These are phyloP conservation scores for Ara ararauna DNA, from an alignment of 2,797 vertebrate species.

Conservation along the genomic window DNA sequence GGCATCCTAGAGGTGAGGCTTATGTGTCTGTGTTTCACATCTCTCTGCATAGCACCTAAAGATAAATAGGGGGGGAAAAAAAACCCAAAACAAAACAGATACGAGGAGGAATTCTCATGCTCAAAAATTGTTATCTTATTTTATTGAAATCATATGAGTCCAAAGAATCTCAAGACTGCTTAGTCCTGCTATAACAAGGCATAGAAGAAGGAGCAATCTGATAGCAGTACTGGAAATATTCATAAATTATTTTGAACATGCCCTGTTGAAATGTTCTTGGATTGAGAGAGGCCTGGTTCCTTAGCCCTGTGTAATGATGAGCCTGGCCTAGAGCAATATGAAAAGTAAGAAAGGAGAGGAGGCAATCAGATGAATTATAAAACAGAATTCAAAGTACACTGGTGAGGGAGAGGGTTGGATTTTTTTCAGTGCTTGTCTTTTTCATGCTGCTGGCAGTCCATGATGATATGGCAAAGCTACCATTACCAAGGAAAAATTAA, in stretches of 20 bases:
- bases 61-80: not conserved
- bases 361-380: not conserved
- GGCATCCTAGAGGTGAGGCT: not conserved
- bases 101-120: not conserved
- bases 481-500: not conserved
- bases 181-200: not conserved
- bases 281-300: not conserved
- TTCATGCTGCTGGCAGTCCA: not conserved
- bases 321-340: not conserved
- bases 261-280: not conserved
- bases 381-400: not conserved
- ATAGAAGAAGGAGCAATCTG: not conserved
- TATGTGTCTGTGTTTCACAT: constrained; percentile 8
- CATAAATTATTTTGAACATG: not conserved
- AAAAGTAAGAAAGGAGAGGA: not conserved
- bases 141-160: not conserved
- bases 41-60: not conserved
- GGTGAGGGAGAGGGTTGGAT: not conserved
- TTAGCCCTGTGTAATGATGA: not conserved
- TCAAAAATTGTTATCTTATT: not conserved
- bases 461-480: not conserved
- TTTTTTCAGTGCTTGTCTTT: not conserved
- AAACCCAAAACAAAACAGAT: not conserved
- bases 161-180: not conserved
- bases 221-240: not conserved